Percentiles rank a stretch among this genome's conserved stretches.
phyloP scores from a whole-genome alignment of 2,113 vertebrate species.

The Atractosteus spatula region DNA sequence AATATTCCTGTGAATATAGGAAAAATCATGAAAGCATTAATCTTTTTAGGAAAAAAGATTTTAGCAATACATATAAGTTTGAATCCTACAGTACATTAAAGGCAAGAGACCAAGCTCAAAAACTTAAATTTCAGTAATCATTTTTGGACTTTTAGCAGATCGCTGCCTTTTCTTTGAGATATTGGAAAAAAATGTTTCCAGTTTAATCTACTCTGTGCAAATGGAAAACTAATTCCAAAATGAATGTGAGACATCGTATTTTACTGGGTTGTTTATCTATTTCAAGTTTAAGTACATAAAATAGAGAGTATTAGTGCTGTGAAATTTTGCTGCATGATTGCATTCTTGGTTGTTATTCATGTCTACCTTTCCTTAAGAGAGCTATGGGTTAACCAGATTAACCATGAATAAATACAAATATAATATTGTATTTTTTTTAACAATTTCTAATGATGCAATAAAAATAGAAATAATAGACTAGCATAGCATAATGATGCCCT shows the following conservation, averaged over 20 bases:
- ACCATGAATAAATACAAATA: too few relatives aligned
- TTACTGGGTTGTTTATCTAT: not conserved
- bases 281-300: too few relatives aligned
- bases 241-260: not conserved
- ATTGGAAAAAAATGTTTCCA: not conserved
- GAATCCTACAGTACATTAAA: slow-evolving; percentile 8
- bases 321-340: too few relatives aligned
- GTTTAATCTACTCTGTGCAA: not conserved
- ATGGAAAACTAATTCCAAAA: not conserved
- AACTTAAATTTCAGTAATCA: slow-evolving; percentile 9
- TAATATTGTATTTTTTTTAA: not conserved
- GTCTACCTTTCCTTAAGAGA: too few relatives aligned
- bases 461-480: slow-evolving; percentile 5
- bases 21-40: slow-evolving; percentile 7
- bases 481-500: not conserved
- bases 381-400: not conserved
- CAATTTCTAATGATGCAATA: not conserved
- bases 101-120: slow-evolving; percentile 5
- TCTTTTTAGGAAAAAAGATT: slow-evolving; percentile 16
- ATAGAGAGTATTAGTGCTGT: too few relatives aligned
- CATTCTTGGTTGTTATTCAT: too few relatives aligned
- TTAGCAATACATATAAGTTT: slow-evolving; percentile 13
- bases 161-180: too few relatives aligned
- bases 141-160: not conserved
- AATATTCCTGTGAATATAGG: not conserved